phyloP scores from a whole-genome alignment of 2,113 vertebrate genomes.

The Paramormyrops kingsleyae region DNA sequence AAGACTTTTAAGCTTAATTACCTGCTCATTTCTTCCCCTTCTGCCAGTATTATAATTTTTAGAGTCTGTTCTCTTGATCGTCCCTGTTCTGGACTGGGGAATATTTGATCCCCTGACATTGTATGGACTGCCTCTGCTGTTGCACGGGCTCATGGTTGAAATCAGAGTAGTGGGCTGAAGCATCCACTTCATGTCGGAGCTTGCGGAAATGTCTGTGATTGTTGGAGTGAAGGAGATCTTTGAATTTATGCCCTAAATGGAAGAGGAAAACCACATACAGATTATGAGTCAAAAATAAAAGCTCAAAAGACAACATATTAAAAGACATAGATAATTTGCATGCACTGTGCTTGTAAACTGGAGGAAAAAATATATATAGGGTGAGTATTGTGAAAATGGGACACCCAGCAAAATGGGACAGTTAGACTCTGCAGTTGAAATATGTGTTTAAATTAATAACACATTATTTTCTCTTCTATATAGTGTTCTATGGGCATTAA shows the following conservation, averaged over 20 bases:
- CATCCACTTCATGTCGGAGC: slow-evolving; percentile 84
- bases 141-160: slow-evolving; percentile 76
- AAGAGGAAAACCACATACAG: slow-evolving; percentile 19
- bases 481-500: too few species aligned
- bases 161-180: slow-evolving; percentile 69
- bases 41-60: slow-evolving; percentile 61
- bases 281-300: not conserved
- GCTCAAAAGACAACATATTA: not conserved
- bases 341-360: not conserved
- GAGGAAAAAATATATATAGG: not conserved
- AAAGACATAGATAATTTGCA: not conserved
- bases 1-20: slow-evolving; percentile 42
- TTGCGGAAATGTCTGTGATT: slow-evolving; percentile 79
- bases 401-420: not conserved
- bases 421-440: not conserved
- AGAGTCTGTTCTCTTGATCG: slow-evolving; percentile 59
- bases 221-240: slow-evolving; percentile 82
- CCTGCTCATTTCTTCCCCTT: slow-evolving; percentile 80
- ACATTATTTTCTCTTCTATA: not conserved
- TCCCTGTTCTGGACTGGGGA: slow-evolving; percentile 57
- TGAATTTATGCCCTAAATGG: slow-evolving; percentile 74
- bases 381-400: not conserved
- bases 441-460: not conserved
- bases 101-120: slow-evolving; percentile 47
- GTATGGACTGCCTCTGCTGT: slow-evolving; percentile 71